Base-by-base conservation (phyloP, 2,113 vertebrate genomes). In the Blennius ocellaris region DNA sequence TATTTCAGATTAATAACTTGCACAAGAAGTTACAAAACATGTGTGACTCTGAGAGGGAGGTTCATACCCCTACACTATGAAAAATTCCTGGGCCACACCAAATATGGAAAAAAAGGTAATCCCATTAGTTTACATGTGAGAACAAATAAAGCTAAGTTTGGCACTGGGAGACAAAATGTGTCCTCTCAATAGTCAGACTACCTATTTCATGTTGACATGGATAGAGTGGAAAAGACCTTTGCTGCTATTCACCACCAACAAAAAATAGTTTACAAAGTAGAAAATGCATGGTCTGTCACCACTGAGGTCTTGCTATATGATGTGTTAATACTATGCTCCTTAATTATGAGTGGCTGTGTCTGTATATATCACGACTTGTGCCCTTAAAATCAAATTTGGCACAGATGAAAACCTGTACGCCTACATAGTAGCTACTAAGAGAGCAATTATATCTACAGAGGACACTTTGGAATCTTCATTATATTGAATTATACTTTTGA, bases 341-440 rank as follows among this genome's bases (percentile, higher is more conserved):
- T 5, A 37, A 11, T 38, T 17, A 2, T 43, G 8, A 30, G 1
- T 41, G 7, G 21, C 21, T 30, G 21, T 30, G 2, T 30, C 88
- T 57, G 44, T 87, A 48, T 90, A 84, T 50, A 89, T 85, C 75
- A 47, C 11, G 38, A 1, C 10, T 3, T 50, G 11, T 9, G 10
- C 16, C 73, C 82, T 56, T 48, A 69, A 83, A 30, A 87, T 41
- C 85, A 84, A 68, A 84, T 81, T 36, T 67, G 62, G 15, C 85
- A 89, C 74, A 88, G 89, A 73, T 80, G 85, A 58, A 85, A 68
- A 45, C 81, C 87, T 5, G 61, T 86, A n/a, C 90, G 88, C 76
- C 58, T 90, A 16, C 71, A 65, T 12, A 92, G 86, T 74, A 30
- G 21, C 21, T 30, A 65, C 89, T 44, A 77, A 72, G 14, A 87